Percentiles rank a stretch among this genome's conserved stretches.
These are phyloP conservation scores for Stenolophus ochropezus DNA, from an alignment of 2,888 invertebrate genomes.

Conservation along the genomic window DNA sequence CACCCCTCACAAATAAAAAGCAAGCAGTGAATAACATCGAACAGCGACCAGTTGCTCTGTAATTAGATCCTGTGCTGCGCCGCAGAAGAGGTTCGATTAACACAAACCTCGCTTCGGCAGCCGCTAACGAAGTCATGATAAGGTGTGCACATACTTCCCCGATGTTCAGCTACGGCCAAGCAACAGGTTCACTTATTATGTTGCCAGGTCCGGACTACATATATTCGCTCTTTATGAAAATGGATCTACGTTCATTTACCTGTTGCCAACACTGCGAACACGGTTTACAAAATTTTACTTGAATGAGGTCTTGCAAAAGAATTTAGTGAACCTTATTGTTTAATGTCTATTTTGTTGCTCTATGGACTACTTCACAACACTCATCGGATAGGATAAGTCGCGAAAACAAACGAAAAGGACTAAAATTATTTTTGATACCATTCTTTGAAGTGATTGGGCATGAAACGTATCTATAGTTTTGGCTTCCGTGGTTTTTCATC, in stretches of 20 bases:
- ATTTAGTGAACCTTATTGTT: not conserved
- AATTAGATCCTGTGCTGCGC: constrained; percentile 17
- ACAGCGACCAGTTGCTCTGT: constrained; percentile 24
- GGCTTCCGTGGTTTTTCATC: too few species aligned
- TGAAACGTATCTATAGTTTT: too few species aligned
- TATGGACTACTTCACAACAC: too few species aligned
- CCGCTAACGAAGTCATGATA: constrained; percentile 27
- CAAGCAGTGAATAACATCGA: too few species aligned
- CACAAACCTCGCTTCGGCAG: constrained; percentile 5
- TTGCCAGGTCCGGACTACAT: not conserved
- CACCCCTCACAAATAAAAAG: too few species aligned
- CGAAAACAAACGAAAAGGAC: too few species aligned
- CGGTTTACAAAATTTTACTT: not conserved
- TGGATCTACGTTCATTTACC: not conserved
- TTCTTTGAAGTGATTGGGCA: too few species aligned
- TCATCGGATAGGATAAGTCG: too few species aligned
- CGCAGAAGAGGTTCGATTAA: constrained; percentile 11
- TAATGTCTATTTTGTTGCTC: too few species aligned
- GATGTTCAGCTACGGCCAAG: not conserved
- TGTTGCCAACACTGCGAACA: not conserved
- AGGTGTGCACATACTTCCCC: constrained; percentile 30
- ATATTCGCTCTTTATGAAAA: too few species aligned
- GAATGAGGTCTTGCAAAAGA: not conserved
- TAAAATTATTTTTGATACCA: too few species aligned
- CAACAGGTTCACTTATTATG: constrained; percentile 46